Evolutionary conservation across 2,797 vertebrate species (phyloP).

Genomic region (Babyrousa celebensis): DNA sequence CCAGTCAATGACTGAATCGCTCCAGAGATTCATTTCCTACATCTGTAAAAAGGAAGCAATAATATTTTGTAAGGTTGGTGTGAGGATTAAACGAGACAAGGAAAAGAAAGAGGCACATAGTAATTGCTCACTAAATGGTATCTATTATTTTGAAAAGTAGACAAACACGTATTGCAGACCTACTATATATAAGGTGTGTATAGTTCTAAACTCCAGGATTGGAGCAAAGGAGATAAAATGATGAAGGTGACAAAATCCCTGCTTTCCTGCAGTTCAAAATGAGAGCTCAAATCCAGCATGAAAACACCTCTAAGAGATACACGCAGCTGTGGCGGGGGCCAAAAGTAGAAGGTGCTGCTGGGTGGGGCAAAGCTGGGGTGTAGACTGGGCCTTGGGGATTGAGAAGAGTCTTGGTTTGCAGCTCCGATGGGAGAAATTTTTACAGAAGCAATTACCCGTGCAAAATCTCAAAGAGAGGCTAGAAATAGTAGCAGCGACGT

Average conservation of each 20-base stretch:
- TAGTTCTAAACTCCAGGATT: neutral
- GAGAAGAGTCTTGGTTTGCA: neutral
- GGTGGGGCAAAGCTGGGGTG: neutral
- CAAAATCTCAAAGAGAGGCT: neutral
- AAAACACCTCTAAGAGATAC: neutral
- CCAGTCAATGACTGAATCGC: neutral
- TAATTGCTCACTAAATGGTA: slow-evolving; percentile 25
- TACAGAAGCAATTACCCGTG: neutral
- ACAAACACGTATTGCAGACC: neutral
- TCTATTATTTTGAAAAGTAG: slow-evolving; percentile 33
- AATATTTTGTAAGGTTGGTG: neutral
- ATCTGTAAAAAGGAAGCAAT: slow-evolving; percentile 13
- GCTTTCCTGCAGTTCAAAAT: neutral
- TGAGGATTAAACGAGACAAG: slow-evolving; percentile 1
- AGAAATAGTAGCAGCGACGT: neutral
- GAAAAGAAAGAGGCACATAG: neutral
- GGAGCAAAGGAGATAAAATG: neutral
- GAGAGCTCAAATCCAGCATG: neutral
- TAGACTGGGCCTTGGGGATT: neutral
- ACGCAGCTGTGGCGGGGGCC: fast-evolving
- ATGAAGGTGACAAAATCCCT: neutral
- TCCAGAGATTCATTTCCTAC: slow-evolving; percentile 52
- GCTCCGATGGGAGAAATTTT: neutral
- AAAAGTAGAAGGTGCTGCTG: neutral
- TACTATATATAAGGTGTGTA: neutral